Evolutionary conservation across 2,888 invertebrate genomes (phyloP).

Genomic region (Serripes groenlandicus): DNA sequence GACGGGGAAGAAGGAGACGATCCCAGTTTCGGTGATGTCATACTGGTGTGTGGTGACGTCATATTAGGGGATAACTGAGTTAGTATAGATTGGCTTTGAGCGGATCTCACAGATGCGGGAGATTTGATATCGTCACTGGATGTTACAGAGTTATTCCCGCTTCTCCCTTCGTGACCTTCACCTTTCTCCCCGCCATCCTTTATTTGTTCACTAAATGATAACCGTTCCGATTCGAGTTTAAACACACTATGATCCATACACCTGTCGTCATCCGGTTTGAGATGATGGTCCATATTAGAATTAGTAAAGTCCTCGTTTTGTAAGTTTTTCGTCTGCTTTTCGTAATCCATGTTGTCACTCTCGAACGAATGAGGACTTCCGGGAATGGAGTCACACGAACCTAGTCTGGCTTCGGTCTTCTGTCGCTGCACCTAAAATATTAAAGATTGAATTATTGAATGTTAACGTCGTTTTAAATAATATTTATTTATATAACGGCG

Average conservation of each 20-base stretch:
- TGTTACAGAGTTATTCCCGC: slow-evolving; percentile 31
- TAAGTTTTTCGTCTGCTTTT: slow-evolving; percentile 5
- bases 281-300: slow-evolving; percentile 9
- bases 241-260: slow-evolving; percentile 20
- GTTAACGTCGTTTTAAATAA: too few species aligned
- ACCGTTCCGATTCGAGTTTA: slow-evolving; percentile 9
- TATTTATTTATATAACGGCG: too few species aligned
- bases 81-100: slow-evolving; percentile 21
- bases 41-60: slow-evolving; percentile 16
- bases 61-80: slow-evolving; percentile 31
- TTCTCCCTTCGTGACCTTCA: slow-evolving; percentile 15
- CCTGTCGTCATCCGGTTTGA: slow-evolving; percentile 5
- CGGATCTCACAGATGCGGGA: slow-evolving; percentile 30
- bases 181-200: not conserved
- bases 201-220: not conserved
- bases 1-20: slow-evolving; percentile 35
- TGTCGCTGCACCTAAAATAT: slow-evolving; percentile 69
- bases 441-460: not conserved
- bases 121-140: slow-evolving; percentile 31
- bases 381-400: slow-evolving; percentile 56
- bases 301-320: not conserved
- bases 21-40: slow-evolving; percentile 18
- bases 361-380: slow-evolving; percentile 60
- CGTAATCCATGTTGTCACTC: slow-evolving; percentile 51
- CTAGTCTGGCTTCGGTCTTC: slow-evolving; percentile 65